phyloP scores from a whole-genome alignment of 2,797 vertebrate genomes.

The Tenualosa ilisha region DNA sequence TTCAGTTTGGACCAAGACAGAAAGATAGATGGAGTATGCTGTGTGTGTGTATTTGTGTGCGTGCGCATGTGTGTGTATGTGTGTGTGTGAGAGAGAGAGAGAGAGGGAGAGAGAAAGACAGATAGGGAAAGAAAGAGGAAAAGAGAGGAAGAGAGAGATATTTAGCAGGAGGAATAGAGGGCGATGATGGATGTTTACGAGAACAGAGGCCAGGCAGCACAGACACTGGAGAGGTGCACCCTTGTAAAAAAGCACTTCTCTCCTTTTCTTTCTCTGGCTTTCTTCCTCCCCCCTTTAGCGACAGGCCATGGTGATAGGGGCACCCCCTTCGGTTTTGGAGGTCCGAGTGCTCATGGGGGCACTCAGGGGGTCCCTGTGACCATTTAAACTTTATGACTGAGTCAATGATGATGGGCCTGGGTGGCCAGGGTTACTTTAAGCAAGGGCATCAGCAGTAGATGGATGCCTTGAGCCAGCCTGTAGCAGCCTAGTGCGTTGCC shows the following conservation, averaged over 20 bases:
- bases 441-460: neutral
- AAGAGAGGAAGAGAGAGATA: slow-evolving; percentile 6
- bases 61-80: slow-evolving; percentile 35
- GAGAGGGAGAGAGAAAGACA: slow-evolving; percentile 40
- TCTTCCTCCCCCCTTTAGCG: slow-evolving; percentile 37
- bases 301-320: neutral
- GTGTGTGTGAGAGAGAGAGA: slow-evolving; percentile 41
- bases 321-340: slow-evolving; percentile 58
- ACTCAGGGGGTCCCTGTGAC: slow-evolving; percentile 67
- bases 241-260: slow-evolving; percentile 70
- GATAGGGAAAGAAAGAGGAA: slow-evolving; percentile 34
- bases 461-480: neutral
- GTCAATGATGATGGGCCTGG: slow-evolving; percentile 70
- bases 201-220: slow-evolving; percentile 59
- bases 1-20: slow-evolving; percentile 12
- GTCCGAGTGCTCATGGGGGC: slow-evolving; percentile 50
- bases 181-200: slow-evolving; percentile 62
- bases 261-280: slow-evolving; percentile 29
- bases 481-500: neutral
- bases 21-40: neutral
- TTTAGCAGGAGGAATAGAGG: slow-evolving; percentile 38
- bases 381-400: slow-evolving; percentile 69
- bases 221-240: slow-evolving; percentile 69
- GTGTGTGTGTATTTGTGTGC: neutral
- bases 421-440: slow-evolving; percentile 53